Conservation (phyloP, 2,113 vertebrate species). For the Phalacrocorax brasilianus region DNA sequence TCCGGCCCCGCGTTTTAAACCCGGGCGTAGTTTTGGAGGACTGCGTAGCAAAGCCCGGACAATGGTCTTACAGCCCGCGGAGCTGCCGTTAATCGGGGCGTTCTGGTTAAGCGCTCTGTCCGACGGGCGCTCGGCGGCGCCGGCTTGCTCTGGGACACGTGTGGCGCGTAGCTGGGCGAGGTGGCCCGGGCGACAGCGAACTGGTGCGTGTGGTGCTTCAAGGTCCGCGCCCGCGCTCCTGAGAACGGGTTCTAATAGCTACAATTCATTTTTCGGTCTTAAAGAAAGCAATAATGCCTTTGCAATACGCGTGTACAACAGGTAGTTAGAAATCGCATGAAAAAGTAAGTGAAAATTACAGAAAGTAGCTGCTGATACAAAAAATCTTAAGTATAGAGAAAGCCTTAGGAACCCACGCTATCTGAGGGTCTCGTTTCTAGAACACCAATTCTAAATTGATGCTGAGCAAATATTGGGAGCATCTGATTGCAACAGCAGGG, state of each 20-base stretch:
- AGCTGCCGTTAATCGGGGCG: not conserved
- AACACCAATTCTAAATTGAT: not conserved
- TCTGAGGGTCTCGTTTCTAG: not conserved
- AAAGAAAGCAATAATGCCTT: not conserved
- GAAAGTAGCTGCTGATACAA: not conserved
- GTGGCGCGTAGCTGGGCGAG: not conserved
- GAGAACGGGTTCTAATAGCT: not conserved
- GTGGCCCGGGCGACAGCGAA: accelerated
- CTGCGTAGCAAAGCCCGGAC: not conserved
- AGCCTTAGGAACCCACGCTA: too few relatives aligned
- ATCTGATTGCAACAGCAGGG: not conserved
- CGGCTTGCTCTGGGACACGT: not conserved
- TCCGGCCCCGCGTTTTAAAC: not conserved
- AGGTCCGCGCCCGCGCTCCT: not conserved
- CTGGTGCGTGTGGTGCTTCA: accelerated
- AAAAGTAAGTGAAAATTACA: not conserved
- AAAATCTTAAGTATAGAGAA: accelerated
- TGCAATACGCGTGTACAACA: not conserved
- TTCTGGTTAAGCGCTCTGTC: too few relatives aligned
- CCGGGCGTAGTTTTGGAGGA: not conserved
- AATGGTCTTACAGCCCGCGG: not conserved
- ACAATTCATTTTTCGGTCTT: not conserved
- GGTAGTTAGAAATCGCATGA: not conserved
- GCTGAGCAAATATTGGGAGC: not conserved
- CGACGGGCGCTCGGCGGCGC: not conserved